phyloP scores from a whole-genome alignment of 2,797 vertebrate species.

The Anguilla pacifica region DNA sequence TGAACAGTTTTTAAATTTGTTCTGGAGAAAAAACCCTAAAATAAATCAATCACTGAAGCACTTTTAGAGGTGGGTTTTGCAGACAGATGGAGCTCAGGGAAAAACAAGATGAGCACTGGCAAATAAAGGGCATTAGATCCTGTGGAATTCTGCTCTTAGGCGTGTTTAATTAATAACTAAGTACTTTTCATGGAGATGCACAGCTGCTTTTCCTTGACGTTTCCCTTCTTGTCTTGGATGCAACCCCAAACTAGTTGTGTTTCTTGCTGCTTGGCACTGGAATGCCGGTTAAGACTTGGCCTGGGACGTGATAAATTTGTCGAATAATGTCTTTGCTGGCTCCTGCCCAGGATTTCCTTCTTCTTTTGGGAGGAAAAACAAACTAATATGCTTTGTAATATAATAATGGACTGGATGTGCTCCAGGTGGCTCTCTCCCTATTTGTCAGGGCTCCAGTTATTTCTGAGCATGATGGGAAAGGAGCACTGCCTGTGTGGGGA shows the following conservation, averaged over 20 bases:
- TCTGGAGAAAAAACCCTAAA: neutral
- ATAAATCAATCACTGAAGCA: neutral
- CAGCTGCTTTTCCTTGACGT: neutral
- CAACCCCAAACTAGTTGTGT: neutral
- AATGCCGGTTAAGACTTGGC: conserved; percentile 35
- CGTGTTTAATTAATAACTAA: conserved; percentile 14
- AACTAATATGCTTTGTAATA: conserved; percentile 40
- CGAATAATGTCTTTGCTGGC: conserved; percentile 49
- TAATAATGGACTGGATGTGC: conserved; percentile 32
- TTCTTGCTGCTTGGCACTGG: conserved; percentile 30
- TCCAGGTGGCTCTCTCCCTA: conserved; percentile 17
- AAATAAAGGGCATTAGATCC: neutral
- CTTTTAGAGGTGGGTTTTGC: neutral
- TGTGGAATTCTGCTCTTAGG: neutral
- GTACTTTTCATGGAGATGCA: neutral
- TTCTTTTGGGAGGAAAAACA: conserved; percentile 38
- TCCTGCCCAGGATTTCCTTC: conserved; percentile 26
- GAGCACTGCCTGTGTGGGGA: neutral
- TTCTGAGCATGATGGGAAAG: conserved; percentile 22
- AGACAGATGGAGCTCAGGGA: neutral
- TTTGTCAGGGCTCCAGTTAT: conserved; percentile 12
- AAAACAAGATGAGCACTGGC: neutral
- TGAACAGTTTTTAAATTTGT: conserved; percentile 23
- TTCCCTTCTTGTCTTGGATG: neutral
- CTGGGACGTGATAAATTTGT: conserved; percentile 47